Conservation (phyloP, 2,888 invertebrate species). For the Troides oblongomaculatus region DNA sequence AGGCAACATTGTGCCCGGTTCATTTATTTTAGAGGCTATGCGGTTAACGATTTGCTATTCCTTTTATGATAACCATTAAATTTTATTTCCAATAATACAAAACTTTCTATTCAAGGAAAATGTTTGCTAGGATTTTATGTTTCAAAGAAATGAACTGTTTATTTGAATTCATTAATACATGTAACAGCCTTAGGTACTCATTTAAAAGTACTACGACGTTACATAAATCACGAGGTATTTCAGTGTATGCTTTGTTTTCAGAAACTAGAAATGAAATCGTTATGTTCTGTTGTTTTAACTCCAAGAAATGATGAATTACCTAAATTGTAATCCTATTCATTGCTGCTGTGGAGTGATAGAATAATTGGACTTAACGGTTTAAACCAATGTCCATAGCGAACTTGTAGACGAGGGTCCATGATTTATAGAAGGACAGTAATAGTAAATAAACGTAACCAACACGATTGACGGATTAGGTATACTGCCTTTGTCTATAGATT, state of each 20-base stretch:
- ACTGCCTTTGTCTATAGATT: background rate
- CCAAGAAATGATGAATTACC: background rate
- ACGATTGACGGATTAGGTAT: constrained; percentile 4
- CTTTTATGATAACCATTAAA: constrained; percentile 2
- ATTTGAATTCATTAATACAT: too few species aligned
- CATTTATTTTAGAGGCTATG: constrained; percentile 15
- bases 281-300: background rate
- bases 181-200: too few species aligned
- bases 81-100: background rate
- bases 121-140: too few species aligned
- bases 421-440: constrained; percentile 24
- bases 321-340: background rate
- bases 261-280: background rate
- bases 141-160: too few species aligned
- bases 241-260: background rate
- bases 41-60: constrained; percentile 3
- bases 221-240: too few species aligned
- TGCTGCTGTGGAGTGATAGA: background rate
- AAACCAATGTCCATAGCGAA: constrained; percentile 21
- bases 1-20: constrained; percentile 18
- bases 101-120: too few species aligned
- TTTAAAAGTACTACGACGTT: too few species aligned
- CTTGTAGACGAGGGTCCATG: constrained; percentile 29
- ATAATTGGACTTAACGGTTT: constrained; percentile 17
- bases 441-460: constrained; percentile 14